phyloP scores from a whole-genome alignment of 2,113 vertebrate genomes.

The Phaethon lepturus region DNA sequence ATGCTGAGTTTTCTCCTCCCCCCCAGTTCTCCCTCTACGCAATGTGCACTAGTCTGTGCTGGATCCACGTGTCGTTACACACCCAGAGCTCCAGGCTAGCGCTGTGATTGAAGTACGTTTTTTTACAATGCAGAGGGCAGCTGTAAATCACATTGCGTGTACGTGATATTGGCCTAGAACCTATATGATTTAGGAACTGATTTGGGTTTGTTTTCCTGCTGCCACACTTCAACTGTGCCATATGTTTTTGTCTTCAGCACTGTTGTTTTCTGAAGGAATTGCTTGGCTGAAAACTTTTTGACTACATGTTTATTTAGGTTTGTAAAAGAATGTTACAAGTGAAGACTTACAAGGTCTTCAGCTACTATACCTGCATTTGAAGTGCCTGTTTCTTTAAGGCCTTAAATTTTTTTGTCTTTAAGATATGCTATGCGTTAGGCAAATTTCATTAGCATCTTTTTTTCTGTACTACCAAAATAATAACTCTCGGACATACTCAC shows the following conservation, averaged over 20 bases:
- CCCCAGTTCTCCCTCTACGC: neutral
- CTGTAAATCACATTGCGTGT: constrained; percentile 5
- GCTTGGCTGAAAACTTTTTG: neutral
- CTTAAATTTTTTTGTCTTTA: neutral
- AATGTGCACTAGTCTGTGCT: neutral
- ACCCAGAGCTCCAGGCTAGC: neutral
- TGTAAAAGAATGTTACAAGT: neutral
- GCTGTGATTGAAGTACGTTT: neutral
- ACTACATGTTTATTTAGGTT: neutral
- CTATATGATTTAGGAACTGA: neutral
- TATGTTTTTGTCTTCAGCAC: neutral
- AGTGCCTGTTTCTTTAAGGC: neutral
- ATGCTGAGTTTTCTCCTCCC: neutral
- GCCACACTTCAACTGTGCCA: neutral
- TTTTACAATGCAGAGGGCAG: neutral
- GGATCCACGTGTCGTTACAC: neutral
- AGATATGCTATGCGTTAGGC: neutral
- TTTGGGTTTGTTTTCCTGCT: constrained; percentile 1
- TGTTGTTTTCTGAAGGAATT: neutral
- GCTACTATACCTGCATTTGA: neutral
- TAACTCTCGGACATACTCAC: neutral
- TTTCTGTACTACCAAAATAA: neutral
- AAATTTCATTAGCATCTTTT: neutral
- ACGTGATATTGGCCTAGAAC: neutral
- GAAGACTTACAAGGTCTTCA: neutral